Evolutionary conservation across 2,888 invertebrate genomes (phyloP).

Genomic region (Ophion costatus): DNA sequence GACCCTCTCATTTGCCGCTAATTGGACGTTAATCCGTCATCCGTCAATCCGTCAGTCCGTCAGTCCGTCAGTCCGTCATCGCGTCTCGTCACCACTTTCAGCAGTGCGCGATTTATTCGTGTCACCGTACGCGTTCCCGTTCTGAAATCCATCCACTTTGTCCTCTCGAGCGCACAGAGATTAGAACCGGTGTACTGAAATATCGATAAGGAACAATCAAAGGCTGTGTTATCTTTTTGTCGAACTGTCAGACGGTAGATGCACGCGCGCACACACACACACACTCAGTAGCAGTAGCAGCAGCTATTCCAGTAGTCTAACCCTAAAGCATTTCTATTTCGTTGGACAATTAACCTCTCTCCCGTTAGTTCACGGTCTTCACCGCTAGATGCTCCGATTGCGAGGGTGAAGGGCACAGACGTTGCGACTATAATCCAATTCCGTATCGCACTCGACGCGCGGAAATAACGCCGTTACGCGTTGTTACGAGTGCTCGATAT

Average conservation of each 20-base stretch:
- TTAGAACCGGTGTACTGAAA: not conserved
- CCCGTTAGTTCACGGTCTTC: not conserved
- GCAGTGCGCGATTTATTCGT: not conserved
- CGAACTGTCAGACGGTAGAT: constrained; percentile 4
- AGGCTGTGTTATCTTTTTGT: not conserved
- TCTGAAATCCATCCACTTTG: not conserved
- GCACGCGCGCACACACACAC: not conserved
- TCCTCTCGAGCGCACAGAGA: not conserved
- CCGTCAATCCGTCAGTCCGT: too few species aligned
- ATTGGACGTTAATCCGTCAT: not conserved
- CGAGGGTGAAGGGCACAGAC: not conserved
- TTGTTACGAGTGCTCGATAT: too few species aligned
- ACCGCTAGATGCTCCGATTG: not conserved
- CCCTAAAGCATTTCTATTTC: not conserved
- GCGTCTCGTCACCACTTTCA: not conserved
- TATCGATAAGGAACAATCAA: constrained; percentile 14
- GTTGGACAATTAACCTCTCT: not conserved
- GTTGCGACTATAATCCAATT: not conserved
- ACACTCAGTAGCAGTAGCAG: too few species aligned
- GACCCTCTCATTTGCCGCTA: not conserved
- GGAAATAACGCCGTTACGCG: not conserved
- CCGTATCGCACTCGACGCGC: not conserved
- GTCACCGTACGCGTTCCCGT: not conserved
- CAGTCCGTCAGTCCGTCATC: too few species aligned
- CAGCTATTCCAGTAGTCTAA: not conserved